Percentiles rank a stretch among this genome's conserved stretches.
Evolutionary conservation across 2,888 invertebrate genomes (phyloP).

Genomic region (Lasius platythorax): DNA sequence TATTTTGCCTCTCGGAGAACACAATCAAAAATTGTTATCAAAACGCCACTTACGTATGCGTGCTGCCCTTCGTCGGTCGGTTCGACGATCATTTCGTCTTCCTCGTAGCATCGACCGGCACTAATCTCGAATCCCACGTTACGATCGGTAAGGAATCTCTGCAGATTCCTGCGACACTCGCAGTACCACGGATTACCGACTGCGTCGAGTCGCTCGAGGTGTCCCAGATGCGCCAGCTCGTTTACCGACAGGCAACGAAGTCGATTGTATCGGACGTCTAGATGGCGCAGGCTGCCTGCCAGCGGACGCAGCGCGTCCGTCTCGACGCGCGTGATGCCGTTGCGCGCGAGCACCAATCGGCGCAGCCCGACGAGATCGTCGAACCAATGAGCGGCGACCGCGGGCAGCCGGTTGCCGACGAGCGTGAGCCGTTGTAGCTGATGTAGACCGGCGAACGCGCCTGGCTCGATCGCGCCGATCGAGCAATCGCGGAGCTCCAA

Average conservation of each 20-base stretch:
- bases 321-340: slow-evolving; percentile 73
- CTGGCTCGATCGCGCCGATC: slow-evolving; percentile 72
- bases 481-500: slow-evolving; percentile 75
- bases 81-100: slow-evolving; percentile 38
- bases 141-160: slow-evolving; percentile 62
- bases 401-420: slow-evolving; percentile 71
- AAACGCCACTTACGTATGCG: slow-evolving; percentile 59
- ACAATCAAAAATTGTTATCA: background rate
- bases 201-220: slow-evolving; percentile 71
- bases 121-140: slow-evolving; percentile 74
- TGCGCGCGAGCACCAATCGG: slow-evolving; percentile 72
- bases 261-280: slow-evolving; percentile 74
- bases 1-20: background rate
- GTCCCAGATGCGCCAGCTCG: slow-evolving; percentile 64
- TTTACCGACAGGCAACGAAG: slow-evolving; percentile 72
- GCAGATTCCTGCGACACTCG: slow-evolving; percentile 69
- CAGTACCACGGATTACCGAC: slow-evolving; percentile 78
- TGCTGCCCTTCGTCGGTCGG: slow-evolving; percentile 28
- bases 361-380: slow-evolving; percentile 73
- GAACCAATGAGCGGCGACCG: slow-evolving; percentile 74
- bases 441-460: slow-evolving; percentile 79
- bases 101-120: slow-evolving; percentile 66
- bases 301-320: slow-evolving; percentile 69
- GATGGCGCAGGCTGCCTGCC: slow-evolving; percentile 63
- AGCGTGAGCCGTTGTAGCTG: slow-evolving; percentile 75